Evolutionary conservation across 30 jellyfish, hydroid and myxozoan species (phyloP), one percentile per base, ranked within the genome.

Genomic region (Sanderia malayensis): DNA sequence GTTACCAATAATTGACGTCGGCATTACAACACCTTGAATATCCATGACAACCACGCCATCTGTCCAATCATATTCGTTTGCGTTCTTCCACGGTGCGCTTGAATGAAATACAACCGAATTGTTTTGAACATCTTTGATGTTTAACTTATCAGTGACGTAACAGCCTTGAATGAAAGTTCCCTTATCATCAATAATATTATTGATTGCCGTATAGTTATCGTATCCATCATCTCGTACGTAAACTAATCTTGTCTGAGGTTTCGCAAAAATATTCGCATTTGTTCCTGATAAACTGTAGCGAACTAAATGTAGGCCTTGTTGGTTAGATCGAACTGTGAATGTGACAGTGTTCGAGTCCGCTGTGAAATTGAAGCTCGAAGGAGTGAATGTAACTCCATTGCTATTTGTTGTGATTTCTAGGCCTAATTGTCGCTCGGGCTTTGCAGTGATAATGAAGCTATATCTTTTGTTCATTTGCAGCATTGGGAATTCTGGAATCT

Each of bases 101-200:
- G 89, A 78, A 55, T 78, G 52, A 37, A 64, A 9, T 15, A 0
- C 33, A 24, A 46, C 33, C 30, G 20, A 9, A 32, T 46, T 6
- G 8, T 37, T 0, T 27, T 22, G 9, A 2, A 2, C 0, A 4
- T 22, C 34, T 11, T 26, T 1, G 19, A 2, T 58, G 61, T 19
- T 15, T 6, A 4, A 37, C 59, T 55, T 57, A 19, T 15, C 29
- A 27, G 64, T 4, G 28, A 19, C 61, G 45, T 19, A 45, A 22
- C 89, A 78, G 0, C 89, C 89, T 64, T 44, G 44, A 1, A 64
- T 2, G 31, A 78, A 26, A 31, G 70, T 46, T 25, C 89, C 89
- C 25, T 78, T 24, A 25, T 52, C 61, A 31, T 59, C 55, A 0
- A 78, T 64, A 2, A 78, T 46, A 20, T 44, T 32, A 30, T 60